Evolutionary conservation across 2,888 invertebrate species (phyloP).

Genomic region (Troides oblongomaculatus): DNA sequence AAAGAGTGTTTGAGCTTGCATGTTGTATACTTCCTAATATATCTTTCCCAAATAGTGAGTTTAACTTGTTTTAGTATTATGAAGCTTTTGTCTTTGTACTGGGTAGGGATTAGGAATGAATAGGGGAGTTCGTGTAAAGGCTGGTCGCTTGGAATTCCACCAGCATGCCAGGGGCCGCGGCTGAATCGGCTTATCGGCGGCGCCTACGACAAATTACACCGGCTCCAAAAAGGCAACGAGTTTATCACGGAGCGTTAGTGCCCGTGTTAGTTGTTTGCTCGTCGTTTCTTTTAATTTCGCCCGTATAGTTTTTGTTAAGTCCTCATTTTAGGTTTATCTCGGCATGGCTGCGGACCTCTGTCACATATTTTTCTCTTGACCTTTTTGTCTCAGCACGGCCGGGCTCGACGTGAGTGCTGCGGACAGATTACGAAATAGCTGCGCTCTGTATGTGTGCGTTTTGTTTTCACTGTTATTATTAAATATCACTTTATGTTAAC

Average conservation of each 20-base stretch:
- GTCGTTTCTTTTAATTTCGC: slow-evolving; percentile 75
- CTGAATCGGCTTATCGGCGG: slow-evolving; percentile 71
- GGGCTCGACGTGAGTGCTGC: slow-evolving; percentile 39
- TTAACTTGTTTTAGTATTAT: too few species aligned
- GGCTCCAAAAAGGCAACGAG: slow-evolving; percentile 67
- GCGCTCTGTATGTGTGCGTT: slow-evolving; percentile 33
- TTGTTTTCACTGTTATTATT: neutral
- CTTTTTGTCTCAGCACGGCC: slow-evolving; percentile 44
- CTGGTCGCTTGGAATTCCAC: slow-evolving; percentile 56
- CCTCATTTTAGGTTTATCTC: slow-evolving; percentile 70
- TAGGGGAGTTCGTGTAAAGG: too few species aligned
- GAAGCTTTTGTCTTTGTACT: too few species aligned
- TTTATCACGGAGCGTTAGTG: slow-evolving; percentile 72
- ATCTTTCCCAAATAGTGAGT: too few species aligned
- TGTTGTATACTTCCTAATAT: too few species aligned
- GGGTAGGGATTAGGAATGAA: too few species aligned
- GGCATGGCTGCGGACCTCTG: slow-evolving; percentile 59
- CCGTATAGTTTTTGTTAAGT: slow-evolving; percentile 69
- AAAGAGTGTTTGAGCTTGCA: too few species aligned
- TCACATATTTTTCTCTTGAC: slow-evolving; percentile 57
- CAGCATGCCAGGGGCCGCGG: slow-evolving; percentile 56
- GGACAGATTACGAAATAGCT: slow-evolving; percentile 38
- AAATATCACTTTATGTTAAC: neutral
- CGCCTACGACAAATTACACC: slow-evolving; percentile 79
- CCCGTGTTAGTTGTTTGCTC: slow-evolving; percentile 71